Base-by-base conservation (phyloP, 2,797 vertebrate genomes). In the Periparus ater region DNA sequence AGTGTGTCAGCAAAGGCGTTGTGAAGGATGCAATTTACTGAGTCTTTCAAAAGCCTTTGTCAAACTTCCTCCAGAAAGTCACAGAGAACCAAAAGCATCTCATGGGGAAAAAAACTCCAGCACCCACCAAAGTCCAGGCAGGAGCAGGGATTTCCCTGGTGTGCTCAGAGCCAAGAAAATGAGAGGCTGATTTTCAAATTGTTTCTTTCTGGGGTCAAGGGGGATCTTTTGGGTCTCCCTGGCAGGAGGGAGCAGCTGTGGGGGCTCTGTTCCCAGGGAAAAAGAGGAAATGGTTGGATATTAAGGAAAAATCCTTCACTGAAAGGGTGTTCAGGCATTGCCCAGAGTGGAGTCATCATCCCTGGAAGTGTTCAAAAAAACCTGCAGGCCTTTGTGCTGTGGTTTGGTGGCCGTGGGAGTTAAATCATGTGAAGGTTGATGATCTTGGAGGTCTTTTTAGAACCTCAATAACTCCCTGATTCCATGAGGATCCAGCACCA, bases 1-100 rank as follows among this genome's bases (percentile, higher is more conserved):
- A 75, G 78, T 72, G 77, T 87, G 87, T 91, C 81, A 93, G 89
- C 87, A 92, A 93, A 85, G 65, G 1, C 0, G 20, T 45, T 68
- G 55, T 34, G 84, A 85, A 87, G 67, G 81, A 67, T 81, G 77
- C 58, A 91, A 92, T 95, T 95, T 84, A 60, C 61, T 13, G 38
- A 75, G 86, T 86, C 88, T 91, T 95, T 95, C 84, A 95, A 78
- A 94, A 94, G 76, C 84, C 76, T 88, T 92, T 90, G 60, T 66
- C 70, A 50, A 84, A 81, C 70, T 88, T 93, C 40, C 60, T 91
- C 50, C 6, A 20, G 17, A 9, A 86, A 81, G 77, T 63, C 66
- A 20, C 67, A 16, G 80, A 51, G 68, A 74, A 48, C 47, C 7
- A 5, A 38, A 65, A 17, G 10, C 38, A 18, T 7, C 34, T 79